Percentiles rank a stretch among this genome's conserved stretches.
phyloP scores from a whole-genome alignment of 2,113 vertebrate species.

The Origma solitaria region DNA sequence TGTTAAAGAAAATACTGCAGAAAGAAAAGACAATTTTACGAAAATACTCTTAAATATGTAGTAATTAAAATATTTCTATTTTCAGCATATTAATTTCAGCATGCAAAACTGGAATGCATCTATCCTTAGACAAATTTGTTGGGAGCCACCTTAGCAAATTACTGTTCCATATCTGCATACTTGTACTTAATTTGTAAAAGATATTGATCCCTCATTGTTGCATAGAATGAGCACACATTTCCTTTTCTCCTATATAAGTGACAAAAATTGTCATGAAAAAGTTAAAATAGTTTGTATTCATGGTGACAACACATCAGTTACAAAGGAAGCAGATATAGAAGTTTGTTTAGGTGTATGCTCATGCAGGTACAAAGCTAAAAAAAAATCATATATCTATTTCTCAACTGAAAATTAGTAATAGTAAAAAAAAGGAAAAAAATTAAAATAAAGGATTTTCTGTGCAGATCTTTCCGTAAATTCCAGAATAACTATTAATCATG shows the following conservation, averaged over 20 bases:
- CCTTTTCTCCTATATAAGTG: background rate
- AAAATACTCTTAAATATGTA: background rate
- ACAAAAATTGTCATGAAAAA: background rate
- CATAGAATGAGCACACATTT: background rate
- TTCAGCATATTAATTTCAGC: background rate
- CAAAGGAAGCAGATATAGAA: background rate
- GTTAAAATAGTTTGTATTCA: background rate
- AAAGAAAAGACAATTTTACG: background rate
- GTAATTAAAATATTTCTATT: background rate
- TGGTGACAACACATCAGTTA: background rate
- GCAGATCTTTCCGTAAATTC: background rate
- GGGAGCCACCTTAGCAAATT: background rate
- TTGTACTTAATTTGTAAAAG: background rate
- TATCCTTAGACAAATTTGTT: background rate
- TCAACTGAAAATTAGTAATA: background rate
- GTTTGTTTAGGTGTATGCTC: background rate
- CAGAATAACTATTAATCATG: background rate
- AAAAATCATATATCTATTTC: background rate
- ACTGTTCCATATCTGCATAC: background rate
- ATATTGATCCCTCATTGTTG: background rate
- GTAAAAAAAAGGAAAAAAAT: background rate
- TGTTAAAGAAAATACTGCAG: background rate
- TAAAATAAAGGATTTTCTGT: background rate
- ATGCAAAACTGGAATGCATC: background rate
- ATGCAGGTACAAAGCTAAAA: background rate